Evolutionary conservation across 2,888 invertebrate genomes (phyloP).

Genomic region (Parnassius smintheus): DNA sequence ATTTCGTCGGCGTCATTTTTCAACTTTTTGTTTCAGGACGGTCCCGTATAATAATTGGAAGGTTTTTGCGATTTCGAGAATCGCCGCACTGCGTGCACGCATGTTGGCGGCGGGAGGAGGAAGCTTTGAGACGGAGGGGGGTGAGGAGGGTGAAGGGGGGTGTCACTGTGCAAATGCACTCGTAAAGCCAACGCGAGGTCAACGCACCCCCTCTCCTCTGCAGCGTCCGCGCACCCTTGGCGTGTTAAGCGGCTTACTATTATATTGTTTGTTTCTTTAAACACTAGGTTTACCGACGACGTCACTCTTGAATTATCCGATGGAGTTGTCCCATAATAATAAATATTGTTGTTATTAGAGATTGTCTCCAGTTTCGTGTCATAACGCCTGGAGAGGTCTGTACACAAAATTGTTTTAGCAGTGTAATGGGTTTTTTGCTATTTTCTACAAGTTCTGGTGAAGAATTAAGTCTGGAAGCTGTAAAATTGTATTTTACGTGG

Average conservation of each 20-base stretch:
- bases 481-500: too few relatives aligned
- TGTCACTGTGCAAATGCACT: slow-evolving; percentile 79
- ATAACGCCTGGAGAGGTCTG: too few relatives aligned
- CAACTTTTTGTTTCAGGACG: slow-evolving; percentile 51
- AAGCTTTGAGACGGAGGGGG: slow-evolving; percentile 30
- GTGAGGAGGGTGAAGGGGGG: slow-evolving; percentile 40
- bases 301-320: not conserved
- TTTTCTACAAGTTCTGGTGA: too few relatives aligned
- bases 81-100: slow-evolving; percentile 64
- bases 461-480: too few relatives aligned
- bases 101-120: slow-evolving; percentile 31
- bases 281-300: slow-evolving; percentile 19
- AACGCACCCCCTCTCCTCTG: slow-evolving; percentile 61
- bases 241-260: slow-evolving; percentile 51
- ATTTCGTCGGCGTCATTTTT: slow-evolving; percentile 46
- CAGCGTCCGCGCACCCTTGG: slow-evolving; percentile 40
- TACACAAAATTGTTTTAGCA: too few relatives aligned
- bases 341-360: too few relatives aligned
- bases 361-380: too few relatives aligned
- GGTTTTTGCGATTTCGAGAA: slow-evolving; percentile 63
- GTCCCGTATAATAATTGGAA: slow-evolving; percentile 69
- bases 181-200: slow-evolving; percentile 73
- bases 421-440: too few relatives aligned
- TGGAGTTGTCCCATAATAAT: not conserved
- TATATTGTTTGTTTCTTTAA: slow-evolving; percentile 59